These are phyloP conservation scores for Pandemis cinnamomeana DNA, from an alignment of 2,888 invertebrate genomes.

Conservation along the genomic window DNA sequence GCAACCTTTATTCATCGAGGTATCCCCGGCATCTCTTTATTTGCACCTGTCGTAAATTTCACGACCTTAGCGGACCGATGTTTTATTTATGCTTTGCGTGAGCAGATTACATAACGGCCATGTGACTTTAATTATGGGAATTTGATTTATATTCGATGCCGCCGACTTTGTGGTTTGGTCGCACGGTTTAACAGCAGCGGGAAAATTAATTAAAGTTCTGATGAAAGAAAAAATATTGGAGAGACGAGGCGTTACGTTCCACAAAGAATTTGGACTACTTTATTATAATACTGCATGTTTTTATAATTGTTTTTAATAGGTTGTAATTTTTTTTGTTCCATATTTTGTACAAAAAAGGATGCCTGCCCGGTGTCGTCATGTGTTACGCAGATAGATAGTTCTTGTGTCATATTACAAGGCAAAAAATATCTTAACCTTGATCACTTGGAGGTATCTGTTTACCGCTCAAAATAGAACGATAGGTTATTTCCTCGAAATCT, in stretches of 20 bases:
- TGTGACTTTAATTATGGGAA: slow-evolving; percentile 41
- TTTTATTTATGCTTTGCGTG: slow-evolving; percentile 51
- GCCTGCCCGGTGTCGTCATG: slow-evolving; percentile 19
- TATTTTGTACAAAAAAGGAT: slow-evolving; percentile 10
- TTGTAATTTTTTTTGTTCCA: neutral
- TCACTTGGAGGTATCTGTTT: slow-evolving; percentile 17
- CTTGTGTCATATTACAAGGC: slow-evolving; percentile 28
- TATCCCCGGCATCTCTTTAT: slow-evolving; percentile 69
- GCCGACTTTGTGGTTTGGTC: slow-evolving; percentile 8
- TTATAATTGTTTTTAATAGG: neutral
- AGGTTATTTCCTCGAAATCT: neutral
- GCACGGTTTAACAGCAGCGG: slow-evolving; percentile 15
- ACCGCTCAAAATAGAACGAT: neutral
- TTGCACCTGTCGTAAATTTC: slow-evolving; percentile 72
- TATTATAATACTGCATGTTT: slow-evolving; percentile 8
- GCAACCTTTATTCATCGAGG: slow-evolving; percentile 60
- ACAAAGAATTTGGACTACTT: slow-evolving; percentile 30
- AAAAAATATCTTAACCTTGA: slow-evolving; percentile 31
- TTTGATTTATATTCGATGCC: slow-evolving; percentile 21
- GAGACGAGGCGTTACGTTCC: slow-evolving; percentile 10
- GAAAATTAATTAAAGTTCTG: slow-evolving; percentile 36
- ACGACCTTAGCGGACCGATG: slow-evolving; percentile 51
- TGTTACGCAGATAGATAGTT: slow-evolving; percentile 25
- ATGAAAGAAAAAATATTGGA: slow-evolving; percentile 23
- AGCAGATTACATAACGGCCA: slow-evolving; percentile 41